A percentile compares a stretch with the other conserved stretches of the same genome.
phyloP scores from a whole-genome alignment of 1,140 invertebrate species.

The Eumaeus atala region DNA sequence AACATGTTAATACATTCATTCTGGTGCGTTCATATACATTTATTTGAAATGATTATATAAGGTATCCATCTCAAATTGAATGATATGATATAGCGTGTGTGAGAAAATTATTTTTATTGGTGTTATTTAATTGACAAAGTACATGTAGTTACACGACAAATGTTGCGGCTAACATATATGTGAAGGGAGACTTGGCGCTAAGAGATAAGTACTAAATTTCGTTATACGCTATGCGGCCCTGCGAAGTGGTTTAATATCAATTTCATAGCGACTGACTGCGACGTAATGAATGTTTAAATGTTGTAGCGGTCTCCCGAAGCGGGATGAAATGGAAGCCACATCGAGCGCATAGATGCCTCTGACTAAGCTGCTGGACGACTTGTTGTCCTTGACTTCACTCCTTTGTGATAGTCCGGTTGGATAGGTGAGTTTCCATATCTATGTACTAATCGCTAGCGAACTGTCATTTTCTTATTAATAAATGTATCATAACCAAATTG shows the following conservation, averaged over 20 bases:
- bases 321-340: conserved; percentile 41
- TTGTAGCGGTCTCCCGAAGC: conserved; percentile 61
- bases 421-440: conserved; percentile 41
- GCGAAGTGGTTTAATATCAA: conserved; percentile 35
- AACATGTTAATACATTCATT: background rate
- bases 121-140: conserved; percentile 21
- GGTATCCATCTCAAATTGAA: background rate
- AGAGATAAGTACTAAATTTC: conserved; percentile 52
- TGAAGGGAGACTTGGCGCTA: conserved; percentile 17
- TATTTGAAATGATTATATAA: no score
- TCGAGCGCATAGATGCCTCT: conserved; percentile 16
- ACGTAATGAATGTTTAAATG: conserved; percentile 61
- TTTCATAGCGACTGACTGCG: conserved; percentile 43
- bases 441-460: conserved; percentile 23
- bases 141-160: conserved; percentile 60
- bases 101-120: conserved; percentile 17
- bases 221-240: conserved; percentile 35
- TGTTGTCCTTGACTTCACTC: conserved; percentile 28
- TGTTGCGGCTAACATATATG: conserved; percentile 13
- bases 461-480: conserved; percentile 13
- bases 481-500: background rate
- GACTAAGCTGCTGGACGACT: conserved; percentile 28
- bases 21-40: background rate
- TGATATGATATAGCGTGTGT: conserved; percentile 8
- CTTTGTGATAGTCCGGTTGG: conserved; percentile 32